phyloP scores from a whole-genome alignment of 2,888 invertebrate genomes.

The Plagodis pulveraria region DNA sequence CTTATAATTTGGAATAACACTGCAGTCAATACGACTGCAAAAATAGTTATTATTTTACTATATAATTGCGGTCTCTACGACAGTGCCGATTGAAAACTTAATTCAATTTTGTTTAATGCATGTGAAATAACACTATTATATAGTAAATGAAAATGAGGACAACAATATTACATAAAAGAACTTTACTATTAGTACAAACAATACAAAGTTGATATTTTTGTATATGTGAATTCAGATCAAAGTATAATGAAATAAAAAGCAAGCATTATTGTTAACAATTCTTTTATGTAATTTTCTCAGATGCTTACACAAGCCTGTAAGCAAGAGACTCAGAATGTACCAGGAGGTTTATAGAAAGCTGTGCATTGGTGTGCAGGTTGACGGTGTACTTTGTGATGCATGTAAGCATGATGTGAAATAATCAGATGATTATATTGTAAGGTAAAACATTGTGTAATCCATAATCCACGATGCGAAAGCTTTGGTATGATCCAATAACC shows the following conservation, averaged over 20 bases:
- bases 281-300: conserved; percentile 21
- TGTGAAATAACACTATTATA: conserved; percentile 30
- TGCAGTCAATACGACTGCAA: too few species aligned
- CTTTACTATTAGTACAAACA: too few species aligned
- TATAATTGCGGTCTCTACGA: too few species aligned
- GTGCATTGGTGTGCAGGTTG: conserved; percentile 21
- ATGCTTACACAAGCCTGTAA: conserved; percentile 32
- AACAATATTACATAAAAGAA: conserved; percentile 17
- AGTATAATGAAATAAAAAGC: too few species aligned
- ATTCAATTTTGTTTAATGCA: conserved; percentile 11
- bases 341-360: conserved; percentile 25
- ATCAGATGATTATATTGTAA: not conserved
- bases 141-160: conserved; percentile 1
- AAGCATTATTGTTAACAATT: too few species aligned
- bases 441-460: conserved; percentile 5
- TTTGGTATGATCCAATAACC: too few species aligned
- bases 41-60: too few species aligned
- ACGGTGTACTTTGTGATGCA: conserved; percentile 8
- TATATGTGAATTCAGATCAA: too few species aligned
- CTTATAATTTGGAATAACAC: too few species aligned
- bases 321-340: conserved; percentile 23
- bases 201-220: too few species aligned
- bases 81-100: too few species aligned
- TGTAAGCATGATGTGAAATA: conserved; percentile 17
- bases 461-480: too few species aligned